Conservation (phyloP, 1,140 invertebrate species). For the Lanistes nyassanus region DNA sequence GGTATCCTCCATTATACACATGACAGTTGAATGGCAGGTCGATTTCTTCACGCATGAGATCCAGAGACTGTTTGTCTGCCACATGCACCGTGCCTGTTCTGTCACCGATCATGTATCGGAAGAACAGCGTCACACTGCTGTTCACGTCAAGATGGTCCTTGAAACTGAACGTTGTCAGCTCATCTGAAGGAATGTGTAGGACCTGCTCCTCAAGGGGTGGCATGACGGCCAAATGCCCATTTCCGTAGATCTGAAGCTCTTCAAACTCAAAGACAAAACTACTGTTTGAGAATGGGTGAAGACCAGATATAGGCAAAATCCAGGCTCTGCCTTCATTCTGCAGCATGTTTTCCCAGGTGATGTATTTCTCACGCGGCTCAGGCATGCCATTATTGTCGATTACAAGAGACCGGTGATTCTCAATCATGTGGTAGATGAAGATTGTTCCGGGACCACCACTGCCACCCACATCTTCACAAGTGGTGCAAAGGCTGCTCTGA, state of each 20-base stretch:
- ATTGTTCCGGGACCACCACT: conserved; percentile 51
- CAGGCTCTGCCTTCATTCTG: conserved; percentile 49
- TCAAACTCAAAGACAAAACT: conserved; percentile 41
- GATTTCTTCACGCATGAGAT: conserved; percentile 48
- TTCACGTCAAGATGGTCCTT: conserved; percentile 22
- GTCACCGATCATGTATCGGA: conserved; percentile 59
- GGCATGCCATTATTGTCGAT: conserved; percentile 50
- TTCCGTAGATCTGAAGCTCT: conserved; percentile 57
- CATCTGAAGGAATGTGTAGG: conserved; percentile 3
- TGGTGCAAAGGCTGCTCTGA: conserved; percentile 27
- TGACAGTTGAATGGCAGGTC: conserved; percentile 54
- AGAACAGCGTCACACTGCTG: conserved; percentile 49
- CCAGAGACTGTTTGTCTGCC: conserved; percentile 42
- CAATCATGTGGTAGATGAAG: conserved; percentile 47
- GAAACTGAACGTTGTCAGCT: conserved; percentile 9
- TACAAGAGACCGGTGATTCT: conserved; percentile 50
- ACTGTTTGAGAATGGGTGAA: conserved; percentile 42
- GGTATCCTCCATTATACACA: conserved; percentile 45
- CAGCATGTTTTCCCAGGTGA: conserved; percentile 44
- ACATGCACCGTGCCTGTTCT: conserved; percentile 52
- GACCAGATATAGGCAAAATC: conserved; percentile 53
- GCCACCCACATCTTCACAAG: conserved; percentile 29
- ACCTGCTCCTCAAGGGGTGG: conserved; percentile 29
- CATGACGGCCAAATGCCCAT: conserved; percentile 50
- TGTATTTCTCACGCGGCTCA: conserved; percentile 38